Conservation (phyloP, 2,888 invertebrate genomes). For the Mesorhabditis spiculigera region DNA sequence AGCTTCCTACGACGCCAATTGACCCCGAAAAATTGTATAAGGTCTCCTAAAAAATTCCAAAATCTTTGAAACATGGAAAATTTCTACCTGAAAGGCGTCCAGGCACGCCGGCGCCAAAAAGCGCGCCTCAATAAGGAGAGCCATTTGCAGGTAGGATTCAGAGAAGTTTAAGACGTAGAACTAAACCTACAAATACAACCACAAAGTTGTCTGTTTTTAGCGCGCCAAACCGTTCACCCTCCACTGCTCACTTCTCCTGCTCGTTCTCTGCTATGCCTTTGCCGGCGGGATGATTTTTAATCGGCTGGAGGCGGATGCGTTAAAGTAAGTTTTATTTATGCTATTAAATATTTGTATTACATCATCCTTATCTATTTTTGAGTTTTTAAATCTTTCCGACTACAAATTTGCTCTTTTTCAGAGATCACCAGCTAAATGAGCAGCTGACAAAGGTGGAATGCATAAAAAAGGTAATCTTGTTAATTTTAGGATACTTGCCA, state of each 20-base stretch:
- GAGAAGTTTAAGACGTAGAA: too few species aligned
- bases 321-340: background rate
- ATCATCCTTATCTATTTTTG: background rate
- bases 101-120: background rate
- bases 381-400: background rate
- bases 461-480: background rate
- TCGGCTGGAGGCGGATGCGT: constrained; percentile 47
- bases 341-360: background rate
- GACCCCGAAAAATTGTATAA: too few species aligned
- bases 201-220: constrained; percentile 26
- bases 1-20: too few species aligned
- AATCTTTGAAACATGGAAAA: background rate
- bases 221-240: constrained; percentile 54
- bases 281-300: constrained; percentile 53
- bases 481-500: background rate
- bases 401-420: background rate
- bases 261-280: constrained; percentile 51
- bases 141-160: background rate
- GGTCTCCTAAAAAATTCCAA: too few species aligned
- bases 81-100: background rate
- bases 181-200: too few species aligned
- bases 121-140: background rate
- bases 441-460: background rate
- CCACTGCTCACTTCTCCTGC: constrained; percentile 46
- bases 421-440: background rate